Evolutionary conservation across 1,140 invertebrate genomes (phyloP).

Genomic region (Atta cephalotes): DNA sequence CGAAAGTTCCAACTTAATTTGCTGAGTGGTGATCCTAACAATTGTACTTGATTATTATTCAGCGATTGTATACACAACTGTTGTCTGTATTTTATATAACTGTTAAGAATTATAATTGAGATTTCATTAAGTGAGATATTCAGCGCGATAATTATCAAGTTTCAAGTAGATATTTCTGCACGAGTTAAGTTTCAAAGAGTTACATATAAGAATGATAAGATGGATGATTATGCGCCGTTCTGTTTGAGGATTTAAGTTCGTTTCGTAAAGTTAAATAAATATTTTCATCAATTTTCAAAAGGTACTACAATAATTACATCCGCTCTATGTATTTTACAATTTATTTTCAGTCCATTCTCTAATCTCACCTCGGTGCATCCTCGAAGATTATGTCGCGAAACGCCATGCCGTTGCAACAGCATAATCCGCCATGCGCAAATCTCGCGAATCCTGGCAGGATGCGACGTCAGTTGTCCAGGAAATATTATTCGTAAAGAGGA

Average conservation of each 20-base stretch:
- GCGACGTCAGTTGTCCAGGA: conserved; percentile 32
- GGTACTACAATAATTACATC: not conserved
- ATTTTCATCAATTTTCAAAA: not conserved
- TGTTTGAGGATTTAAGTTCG: not conserved
- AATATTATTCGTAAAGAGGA: conserved; percentile 43
- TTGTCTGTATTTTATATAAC: not conserved
- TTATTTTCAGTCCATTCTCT: not conserved
- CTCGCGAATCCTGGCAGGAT: conserved; percentile 30
- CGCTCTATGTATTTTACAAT: not conserved
- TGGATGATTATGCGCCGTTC: not conserved
- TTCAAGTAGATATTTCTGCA: not conserved
- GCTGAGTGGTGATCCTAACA: not conserved
- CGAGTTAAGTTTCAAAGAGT: not conserved
- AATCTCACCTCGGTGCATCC: conserved; percentile 16
- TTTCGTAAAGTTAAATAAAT: not conserved
- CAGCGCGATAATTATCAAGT: not conserved
- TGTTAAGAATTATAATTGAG: not conserved
- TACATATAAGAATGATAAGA: too few relatives aligned
- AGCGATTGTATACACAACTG: too few relatives aligned
- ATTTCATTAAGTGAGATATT: not conserved
- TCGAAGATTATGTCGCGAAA: conserved; percentile 44
- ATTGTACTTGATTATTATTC: not conserved
- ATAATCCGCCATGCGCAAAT: conserved; percentile 41
- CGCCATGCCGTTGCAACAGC: not conserved
- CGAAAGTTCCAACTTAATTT: conserved; percentile 9